Conservation (phyloP, 2,113 vertebrate species). For the Pagrus major region DNA sequence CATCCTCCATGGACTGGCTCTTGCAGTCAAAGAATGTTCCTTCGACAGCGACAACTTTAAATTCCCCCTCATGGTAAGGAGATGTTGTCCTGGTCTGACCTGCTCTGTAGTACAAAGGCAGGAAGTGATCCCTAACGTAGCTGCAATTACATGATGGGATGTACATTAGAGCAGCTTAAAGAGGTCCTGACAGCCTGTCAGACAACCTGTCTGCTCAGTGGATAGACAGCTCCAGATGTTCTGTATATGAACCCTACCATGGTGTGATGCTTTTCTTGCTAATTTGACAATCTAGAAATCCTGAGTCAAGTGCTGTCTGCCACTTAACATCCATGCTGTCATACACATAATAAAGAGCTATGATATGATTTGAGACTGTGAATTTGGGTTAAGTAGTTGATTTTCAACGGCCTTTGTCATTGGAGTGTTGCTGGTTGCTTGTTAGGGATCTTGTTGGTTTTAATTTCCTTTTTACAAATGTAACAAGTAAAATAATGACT, state of each 20-base stretch:
- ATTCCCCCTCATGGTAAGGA: conserved; percentile 96
- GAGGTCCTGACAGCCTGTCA: neutral
- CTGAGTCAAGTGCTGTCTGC: neutral
- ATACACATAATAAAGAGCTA: neutral
- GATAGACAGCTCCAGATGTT: neutral
- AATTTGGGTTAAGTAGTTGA: neutral
- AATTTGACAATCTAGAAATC: neutral
- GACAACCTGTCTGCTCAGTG: conserved; percentile 2
- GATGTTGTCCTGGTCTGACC: neutral
- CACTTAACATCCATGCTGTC: neutral
- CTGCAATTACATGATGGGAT: neutral
- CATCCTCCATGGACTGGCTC: conserved; percentile 94
- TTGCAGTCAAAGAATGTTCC: conserved; percentile 97
- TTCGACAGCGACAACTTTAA: conserved; percentile 99
- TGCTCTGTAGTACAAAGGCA: neutral
- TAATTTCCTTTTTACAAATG: neutral
- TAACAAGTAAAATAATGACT: neutral
- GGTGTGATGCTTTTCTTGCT: neutral
- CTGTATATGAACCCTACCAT: neutral
- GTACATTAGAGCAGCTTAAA: neutral
- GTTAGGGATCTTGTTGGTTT: neutral
- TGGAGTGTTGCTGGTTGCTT: neutral
- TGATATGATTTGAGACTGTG: neutral
- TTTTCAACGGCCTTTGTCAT: neutral
- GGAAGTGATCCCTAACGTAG: neutral